phyloP scores from a whole-genome alignment of 2,113 vertebrate species.

The Aldabrachelys gigantea region DNA sequence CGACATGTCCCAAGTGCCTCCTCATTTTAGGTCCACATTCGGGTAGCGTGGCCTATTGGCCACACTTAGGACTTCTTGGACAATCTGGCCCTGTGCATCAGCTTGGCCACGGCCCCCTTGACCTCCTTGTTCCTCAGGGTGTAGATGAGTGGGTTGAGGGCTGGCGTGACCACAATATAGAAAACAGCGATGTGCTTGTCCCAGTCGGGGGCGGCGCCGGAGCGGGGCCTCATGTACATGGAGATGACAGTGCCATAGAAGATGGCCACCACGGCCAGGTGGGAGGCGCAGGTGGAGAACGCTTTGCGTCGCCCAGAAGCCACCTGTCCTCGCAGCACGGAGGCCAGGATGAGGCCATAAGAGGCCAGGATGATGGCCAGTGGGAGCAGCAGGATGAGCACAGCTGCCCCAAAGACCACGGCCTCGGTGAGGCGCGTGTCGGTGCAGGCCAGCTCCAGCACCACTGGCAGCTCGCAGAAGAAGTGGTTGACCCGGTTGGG shows the following conservation, averaged over 20 bases:
- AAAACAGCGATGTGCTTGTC: not conserved
- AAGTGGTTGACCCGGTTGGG: constrained; percentile 56
- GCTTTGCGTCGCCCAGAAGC: constrained; percentile 34
- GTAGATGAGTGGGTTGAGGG: no score
- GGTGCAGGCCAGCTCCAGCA: constrained; percentile 55
- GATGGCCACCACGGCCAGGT: not conserved
- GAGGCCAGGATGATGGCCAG: constrained; percentile 34
- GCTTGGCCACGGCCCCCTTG: no score
- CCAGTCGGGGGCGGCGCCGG: not conserved
- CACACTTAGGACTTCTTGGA: no score
- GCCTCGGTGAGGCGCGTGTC: constrained; percentile 41
- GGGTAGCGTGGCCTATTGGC: no score
- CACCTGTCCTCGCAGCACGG: not conserved
- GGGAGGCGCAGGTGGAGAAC: constrained; percentile 50
- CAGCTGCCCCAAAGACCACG: not conserved
- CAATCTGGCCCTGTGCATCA: no score
- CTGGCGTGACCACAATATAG: not conserved
- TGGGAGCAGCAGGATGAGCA: constrained; percentile 24
- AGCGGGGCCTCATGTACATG: not conserved
- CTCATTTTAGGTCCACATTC: no score
- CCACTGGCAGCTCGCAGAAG: constrained; percentile 56
- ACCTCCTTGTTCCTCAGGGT: no score
- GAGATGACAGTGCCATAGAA: constrained; percentile 17
- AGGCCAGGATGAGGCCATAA: not conserved
- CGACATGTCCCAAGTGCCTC: no score